A percentile compares a stretch with the other conserved stretches of the same genome.
phyloP scores from a whole-genome alignment of 1,140 invertebrate species.

The Leptinotarsa undecemlineata region DNA sequence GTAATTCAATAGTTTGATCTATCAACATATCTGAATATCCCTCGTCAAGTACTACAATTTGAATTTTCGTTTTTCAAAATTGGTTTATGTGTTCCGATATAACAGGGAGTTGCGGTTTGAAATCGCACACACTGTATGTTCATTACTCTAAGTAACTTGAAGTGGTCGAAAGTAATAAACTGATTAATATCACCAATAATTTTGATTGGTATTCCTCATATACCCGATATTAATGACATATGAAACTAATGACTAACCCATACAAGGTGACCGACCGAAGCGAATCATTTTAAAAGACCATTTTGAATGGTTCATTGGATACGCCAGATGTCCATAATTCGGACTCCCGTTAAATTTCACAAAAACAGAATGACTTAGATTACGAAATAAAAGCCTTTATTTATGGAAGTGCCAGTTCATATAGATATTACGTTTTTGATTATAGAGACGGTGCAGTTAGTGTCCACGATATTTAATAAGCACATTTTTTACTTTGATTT shows the following conservation, averaged over 20 bases:
- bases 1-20: too few species aligned
- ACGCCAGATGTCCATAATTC: constrained; percentile 19
- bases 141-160: too few species aligned
- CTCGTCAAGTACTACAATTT: too few species aligned
- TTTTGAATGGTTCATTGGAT: constrained; percentile 13
- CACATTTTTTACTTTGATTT: not conserved
- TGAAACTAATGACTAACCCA: constrained; percentile 2
- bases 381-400: constrained; percentile 1
- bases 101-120: too few species aligned
- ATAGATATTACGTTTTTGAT: constrained; percentile 1
- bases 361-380: constrained; percentile 12
- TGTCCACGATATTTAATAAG: not conserved
- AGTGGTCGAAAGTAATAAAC: too few species aligned
- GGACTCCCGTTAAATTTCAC: constrained; percentile 14
- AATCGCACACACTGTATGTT: too few species aligned
- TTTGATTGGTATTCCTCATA: too few species aligned
- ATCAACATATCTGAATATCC: too few species aligned
- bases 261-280: constrained; percentile 19
- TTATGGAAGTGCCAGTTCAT: not conserved
- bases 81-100: too few species aligned
- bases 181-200: too few species aligned
- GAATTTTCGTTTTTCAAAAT: too few species aligned
- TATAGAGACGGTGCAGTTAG: not conserved
- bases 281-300: constrained; percentile 11
- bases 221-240: not conserved